Conservation (phyloP, 2,113 vertebrate genomes). For the Empidonax traillii region DNA sequence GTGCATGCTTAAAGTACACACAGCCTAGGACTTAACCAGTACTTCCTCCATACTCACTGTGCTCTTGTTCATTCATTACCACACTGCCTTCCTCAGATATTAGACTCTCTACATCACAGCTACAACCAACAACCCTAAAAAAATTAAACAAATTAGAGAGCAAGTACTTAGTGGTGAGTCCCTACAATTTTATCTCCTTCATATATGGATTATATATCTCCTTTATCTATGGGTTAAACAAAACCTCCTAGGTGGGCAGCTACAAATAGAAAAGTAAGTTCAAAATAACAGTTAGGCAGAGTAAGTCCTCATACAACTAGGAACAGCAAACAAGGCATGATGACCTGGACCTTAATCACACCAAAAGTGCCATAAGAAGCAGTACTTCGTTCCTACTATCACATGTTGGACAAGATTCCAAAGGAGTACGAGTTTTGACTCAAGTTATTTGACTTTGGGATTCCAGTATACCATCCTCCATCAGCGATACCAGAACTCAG, state of each 20-base stretch:
- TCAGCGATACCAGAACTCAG: not conserved
- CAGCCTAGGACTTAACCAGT: not conserved
- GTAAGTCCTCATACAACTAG: not conserved
- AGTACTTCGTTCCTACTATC: not conserved
- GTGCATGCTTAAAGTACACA: not conserved
- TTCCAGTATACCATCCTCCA: not conserved
- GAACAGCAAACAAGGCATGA: not conserved
- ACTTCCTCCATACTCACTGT: not conserved
- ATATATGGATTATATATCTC: not conserved
- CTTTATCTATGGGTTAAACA: not conserved
- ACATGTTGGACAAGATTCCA: not conserved
- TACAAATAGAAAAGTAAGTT: not conserved
- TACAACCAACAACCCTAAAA: not conserved
- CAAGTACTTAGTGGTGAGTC: accelerated
- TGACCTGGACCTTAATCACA: not conserved
- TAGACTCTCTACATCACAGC: not conserved
- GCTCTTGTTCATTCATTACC: not conserved
- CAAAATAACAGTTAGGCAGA: not conserved
- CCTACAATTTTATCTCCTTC: not conserved
- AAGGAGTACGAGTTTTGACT: not conserved
- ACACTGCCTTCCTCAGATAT: not conserved
- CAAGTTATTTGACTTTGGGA: not conserved
- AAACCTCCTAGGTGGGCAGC: not conserved
- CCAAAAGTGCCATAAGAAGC: not conserved
- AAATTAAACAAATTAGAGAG: not conserved